Evolutionary conservation across 2,113 vertebrate genomes (phyloP).

Genomic region (Monarcha castaneiventris): DNA sequence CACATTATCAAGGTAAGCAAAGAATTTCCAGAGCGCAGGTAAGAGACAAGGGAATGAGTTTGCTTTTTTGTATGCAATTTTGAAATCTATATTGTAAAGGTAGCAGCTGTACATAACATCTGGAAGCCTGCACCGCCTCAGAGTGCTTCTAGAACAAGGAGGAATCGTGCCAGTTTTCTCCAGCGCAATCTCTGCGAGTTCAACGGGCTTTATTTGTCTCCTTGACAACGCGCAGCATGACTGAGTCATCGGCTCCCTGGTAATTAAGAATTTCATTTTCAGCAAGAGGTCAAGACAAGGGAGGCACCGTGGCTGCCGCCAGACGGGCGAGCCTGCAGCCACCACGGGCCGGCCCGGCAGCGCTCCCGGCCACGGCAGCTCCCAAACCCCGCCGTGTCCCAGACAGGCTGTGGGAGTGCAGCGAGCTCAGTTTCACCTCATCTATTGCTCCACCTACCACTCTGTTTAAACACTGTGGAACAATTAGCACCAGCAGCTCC

Average conservation of each 20-base stretch:
- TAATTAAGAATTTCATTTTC: neutral
- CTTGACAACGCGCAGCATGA: neutral
- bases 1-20: neutral
- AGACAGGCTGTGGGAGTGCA: neutral
- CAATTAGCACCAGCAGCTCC: neutral
- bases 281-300: neutral
- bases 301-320: rapidly evolving
- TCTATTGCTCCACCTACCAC: conserved; percentile 25
- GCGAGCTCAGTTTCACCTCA: neutral
- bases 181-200: neutral
- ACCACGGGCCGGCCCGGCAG: neutral
- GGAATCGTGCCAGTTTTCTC: neutral
- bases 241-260: neutral
- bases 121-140: neutral
- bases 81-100: neutral
- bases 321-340: rapidly evolving
- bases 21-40: neutral
- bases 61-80: neutral
- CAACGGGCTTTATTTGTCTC: neutral
- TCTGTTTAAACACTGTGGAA: neutral
- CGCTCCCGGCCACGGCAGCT: neutral
- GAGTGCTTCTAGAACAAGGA: neutral
- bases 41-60: neutral
- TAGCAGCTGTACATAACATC: neutral
- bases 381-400: neutral